Evolutionary conservation across 2,797 vertebrate species (phyloP).

Genomic region (Thripadectes ignobilis): DNA sequence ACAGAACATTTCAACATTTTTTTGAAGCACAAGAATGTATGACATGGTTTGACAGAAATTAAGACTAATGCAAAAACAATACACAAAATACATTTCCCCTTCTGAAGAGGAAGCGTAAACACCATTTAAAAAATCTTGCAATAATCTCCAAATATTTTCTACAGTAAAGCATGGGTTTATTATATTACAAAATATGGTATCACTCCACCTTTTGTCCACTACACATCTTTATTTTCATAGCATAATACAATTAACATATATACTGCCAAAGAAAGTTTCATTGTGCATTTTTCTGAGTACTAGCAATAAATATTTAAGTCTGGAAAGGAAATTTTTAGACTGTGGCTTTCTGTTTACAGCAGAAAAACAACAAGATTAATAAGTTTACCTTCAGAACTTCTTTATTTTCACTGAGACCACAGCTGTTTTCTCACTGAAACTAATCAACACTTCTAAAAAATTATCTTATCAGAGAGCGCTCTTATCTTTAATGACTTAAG

Average conservation of each 20-base stretch:
- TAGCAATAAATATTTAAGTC: neutral
- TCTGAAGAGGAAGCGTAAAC: neutral
- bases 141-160: neutral
- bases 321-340: neutral
- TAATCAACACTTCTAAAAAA: neutral
- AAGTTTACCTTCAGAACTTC: neutral
- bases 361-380: neutral
- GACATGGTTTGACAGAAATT: neutral
- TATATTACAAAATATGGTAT: neutral
- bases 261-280: neutral
- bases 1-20: slow-evolving; percentile 31
- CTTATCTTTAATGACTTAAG: neutral
- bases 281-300: neutral
- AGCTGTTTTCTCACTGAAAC: neutral
- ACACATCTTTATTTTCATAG: neutral
- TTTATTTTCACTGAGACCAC: neutral
- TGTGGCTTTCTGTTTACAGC: neutral
- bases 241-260: neutral
- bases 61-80: neutral
- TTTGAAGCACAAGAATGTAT: neutral
- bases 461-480: neutral
- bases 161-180: neutral
- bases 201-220: neutral
- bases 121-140: neutral
- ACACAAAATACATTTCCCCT: neutral